phyloP scores from a whole-genome alignment of 2,113 vertebrate genomes.

The Plecotus auritus region DNA sequence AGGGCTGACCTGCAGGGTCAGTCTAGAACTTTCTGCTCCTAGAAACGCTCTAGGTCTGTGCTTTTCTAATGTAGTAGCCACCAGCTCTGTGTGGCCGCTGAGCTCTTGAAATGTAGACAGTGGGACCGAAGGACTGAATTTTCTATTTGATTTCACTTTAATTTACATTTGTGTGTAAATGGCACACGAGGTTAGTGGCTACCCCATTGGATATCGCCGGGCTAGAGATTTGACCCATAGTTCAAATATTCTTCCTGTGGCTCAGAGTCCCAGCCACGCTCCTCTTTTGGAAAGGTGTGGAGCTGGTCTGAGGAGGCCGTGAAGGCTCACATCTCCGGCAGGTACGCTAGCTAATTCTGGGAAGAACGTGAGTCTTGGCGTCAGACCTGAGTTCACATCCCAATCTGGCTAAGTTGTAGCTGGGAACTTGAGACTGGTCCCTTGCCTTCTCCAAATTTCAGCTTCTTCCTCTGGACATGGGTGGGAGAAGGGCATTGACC shows the following conservation, averaged over 20 bases:
- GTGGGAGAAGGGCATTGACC: fast-evolving
- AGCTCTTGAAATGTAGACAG: background rate
- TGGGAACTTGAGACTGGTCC: fast-evolving
- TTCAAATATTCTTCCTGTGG: fast-evolving
- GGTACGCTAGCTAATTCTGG: fast-evolving
- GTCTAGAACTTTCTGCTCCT: background rate
- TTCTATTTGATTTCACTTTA: background rate
- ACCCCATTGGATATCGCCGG: fast-evolving
- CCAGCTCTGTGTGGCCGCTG: fast-evolving
- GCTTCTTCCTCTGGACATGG: background rate
- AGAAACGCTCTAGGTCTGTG: fast-evolving
- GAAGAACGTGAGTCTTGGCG: fast-evolving
- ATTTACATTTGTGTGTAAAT: fast-evolving
- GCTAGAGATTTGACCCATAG: background rate
- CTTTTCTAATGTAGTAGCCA: fast-evolving
- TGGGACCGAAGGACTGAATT: background rate
- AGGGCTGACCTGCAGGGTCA: too few species aligned
- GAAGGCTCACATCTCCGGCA: fast-evolving
- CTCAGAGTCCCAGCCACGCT: background rate
- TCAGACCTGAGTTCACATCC: background rate
- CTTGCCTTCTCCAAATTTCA: too few species aligned
- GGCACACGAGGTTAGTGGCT: fast-evolving
- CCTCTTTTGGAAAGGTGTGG: background rate
- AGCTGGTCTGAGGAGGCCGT: background rate
- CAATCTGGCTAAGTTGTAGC: fast-evolving